Evolutionary conservation across 2,888 invertebrate species (phyloP), one percentile per base, ranked within the genome.

Genomic region (Trachelus stipa): DNA sequence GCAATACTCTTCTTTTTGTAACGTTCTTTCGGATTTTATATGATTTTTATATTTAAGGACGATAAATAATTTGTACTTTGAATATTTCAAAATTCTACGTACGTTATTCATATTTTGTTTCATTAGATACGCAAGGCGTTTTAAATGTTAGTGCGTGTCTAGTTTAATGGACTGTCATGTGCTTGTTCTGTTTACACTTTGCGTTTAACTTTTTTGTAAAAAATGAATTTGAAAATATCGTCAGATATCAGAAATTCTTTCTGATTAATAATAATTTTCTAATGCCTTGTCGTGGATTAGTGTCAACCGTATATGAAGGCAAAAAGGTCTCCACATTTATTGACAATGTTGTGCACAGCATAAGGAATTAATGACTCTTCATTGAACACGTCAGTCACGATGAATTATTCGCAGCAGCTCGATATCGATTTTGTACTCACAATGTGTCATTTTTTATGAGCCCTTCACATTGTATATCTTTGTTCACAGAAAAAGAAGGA

Each of bases 401-500:
- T 56, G 23, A 56, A 56, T 56, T 56, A 56, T 56, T 56, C 9
- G 56, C 23, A 56, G 23, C 56, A 56, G 56, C 56, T 23, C 23
- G 56, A 56, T 56, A 56, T 56, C 56, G 56, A 56, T 56, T 23
- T 23, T 56, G 23, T 15, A 56, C 15, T 15, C 1, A 56, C 0
- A 23, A 23, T 23, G 23, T 56, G 56, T 56, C 23, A 56, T 56
- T 56, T 40, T 56, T 23, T 56, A 56, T 56, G 56, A 9, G 23
- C 1, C 9, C 9, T 56, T 56, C 6, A 56, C 56, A 23, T 56
- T 23, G 9, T 56, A 56, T 56, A 23, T 9, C 23, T 86, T 84
- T 84, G 83, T 83, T 93, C 93, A 30, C 92, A 98, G 99, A 99
- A 91, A 98, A 99, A 92, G 97, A 98, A 92, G 98, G 98, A n/a